Conservation (phyloP, 2,113 vertebrate species). For the Callocephalon fimbriatum region DNA sequence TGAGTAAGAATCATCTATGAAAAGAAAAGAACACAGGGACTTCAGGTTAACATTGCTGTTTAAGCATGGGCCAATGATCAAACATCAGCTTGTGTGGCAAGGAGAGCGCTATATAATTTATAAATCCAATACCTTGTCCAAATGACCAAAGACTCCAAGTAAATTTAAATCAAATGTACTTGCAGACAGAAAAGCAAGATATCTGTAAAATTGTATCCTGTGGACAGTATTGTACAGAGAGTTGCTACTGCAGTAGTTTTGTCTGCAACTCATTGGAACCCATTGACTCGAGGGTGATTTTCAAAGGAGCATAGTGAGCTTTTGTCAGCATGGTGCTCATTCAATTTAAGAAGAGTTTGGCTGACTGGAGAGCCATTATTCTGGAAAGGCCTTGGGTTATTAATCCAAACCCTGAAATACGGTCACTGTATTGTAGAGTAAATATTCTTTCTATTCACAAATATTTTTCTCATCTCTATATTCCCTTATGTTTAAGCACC, state of each 20-base stretch:
- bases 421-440: rapidly evolving
- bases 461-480: neutral
- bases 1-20: constrained; percentile 21
- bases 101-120: neutral
- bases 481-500: neutral
- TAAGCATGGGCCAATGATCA: neutral
- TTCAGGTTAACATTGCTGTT: constrained; percentile 7
- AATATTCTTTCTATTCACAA: neutral
- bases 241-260: neutral
- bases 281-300: neutral
- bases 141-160: neutral
- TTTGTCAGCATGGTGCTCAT: neutral
- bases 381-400: neutral
- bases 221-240: neutral
- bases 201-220: neutral
- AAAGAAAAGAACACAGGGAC: constrained; percentile 11
- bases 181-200: neutral
- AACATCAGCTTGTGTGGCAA: neutral
- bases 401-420: neutral
- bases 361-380: neutral
- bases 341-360: neutral
- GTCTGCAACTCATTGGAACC: neutral
- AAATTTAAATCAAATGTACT: neutral
- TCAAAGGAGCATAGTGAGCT: neutral
- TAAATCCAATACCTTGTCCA: neutral